Evolutionary conservation across 2,888 invertebrate species (phyloP), one percentile per base, ranked within the genome.

Genomic region (Xylophagus ater): DNA sequence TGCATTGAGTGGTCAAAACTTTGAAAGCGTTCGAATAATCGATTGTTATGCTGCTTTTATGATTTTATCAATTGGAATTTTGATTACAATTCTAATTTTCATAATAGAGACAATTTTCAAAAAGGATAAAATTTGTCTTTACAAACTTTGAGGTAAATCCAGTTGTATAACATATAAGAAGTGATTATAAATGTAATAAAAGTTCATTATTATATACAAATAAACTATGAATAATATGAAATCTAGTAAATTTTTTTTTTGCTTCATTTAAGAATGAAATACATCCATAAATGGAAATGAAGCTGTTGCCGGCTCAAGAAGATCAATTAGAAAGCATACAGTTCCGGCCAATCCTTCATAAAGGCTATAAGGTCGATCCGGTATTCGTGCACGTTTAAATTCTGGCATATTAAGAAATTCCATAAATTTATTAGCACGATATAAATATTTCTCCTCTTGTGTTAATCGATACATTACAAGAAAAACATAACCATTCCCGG

Each of bases 311-410:
- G 87, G 86, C 34, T 76, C 64, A 2, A 81, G 60, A 2, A 90
- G 63, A 67, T 92, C 90, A 7, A 75, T 69, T 36, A 92, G 64
- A 58, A 73, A 92, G 55, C 88, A 90, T 7, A 81, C 78, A 2
- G 88, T 83, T 3, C 92, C 92, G 8, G 89, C 85, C 39, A 77
- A 71, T 2, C 92, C 92, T 65, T 92, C 92, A 61, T 78, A 88
- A 49, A 93, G 68, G 55, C 85, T 87, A 54, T 76, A 81, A 0
- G 88, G 88, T 49, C 73, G 71, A 60, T 90, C 90, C 1, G 90
- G 90, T 10, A 74, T 73, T 28, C 81, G 71, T 1, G 86, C 78
- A 45, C 66, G 65, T 45, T 73, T 62, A 57, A 85, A 86, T 49
- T 76, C 73, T 0, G 76, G 69, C 9, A 68, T 68, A 13, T 70